Evolutionary conservation across 2,113 vertebrate species (phyloP).

Genomic region (Nyctibius bracteatus): DNA sequence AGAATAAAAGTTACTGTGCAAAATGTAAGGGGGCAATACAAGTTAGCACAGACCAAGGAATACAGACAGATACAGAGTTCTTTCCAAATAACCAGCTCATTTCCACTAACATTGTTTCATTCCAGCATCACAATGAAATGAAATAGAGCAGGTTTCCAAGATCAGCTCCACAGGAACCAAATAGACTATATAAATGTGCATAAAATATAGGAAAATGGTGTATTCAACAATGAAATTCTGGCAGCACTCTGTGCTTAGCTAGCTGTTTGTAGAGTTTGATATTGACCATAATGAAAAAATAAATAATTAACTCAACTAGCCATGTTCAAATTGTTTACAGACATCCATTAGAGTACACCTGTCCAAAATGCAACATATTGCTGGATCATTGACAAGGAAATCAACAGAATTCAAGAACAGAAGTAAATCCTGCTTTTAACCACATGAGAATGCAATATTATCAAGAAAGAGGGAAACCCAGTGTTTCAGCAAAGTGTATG

Average conservation of each 20-base stretch:
- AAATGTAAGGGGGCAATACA: not conserved
- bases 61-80: not conserved
- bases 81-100: conserved; percentile 34
- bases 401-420: not conserved
- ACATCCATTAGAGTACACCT: not conserved
- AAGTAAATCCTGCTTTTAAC: not conserved
- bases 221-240: not conserved
- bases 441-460: not conserved
- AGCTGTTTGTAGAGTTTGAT: not conserved
- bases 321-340: not conserved
- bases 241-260: not conserved
- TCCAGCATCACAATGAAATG: not conserved
- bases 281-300: conserved; percentile 3
- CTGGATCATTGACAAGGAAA: not conserved
- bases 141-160: not conserved
- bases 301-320: conserved; percentile 8
- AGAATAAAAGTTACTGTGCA: not conserved
- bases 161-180: conserved; percentile 26
- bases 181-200: not conserved
- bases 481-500: not conserved
- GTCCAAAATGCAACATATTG: not conserved
- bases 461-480: not conserved
- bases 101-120: conserved; percentile 10
- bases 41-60: conserved; percentile 14
- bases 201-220: not conserved